phyloP scores from a whole-genome alignment of 1,140 invertebrate genomes.

The Scaptomyza hsui region DNA sequence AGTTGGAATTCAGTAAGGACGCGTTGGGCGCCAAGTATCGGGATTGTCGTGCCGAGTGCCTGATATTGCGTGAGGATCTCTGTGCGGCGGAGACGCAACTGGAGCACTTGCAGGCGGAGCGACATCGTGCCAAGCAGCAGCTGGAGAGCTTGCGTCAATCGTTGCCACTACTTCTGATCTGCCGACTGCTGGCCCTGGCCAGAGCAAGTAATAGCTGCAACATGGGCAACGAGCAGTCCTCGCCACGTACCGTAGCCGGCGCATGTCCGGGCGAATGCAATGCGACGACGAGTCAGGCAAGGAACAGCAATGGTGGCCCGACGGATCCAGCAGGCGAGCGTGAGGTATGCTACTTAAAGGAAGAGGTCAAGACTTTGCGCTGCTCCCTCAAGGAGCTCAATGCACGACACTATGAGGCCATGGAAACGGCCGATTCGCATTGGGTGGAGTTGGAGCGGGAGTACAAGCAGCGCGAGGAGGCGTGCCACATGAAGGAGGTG shows the following conservation, averaged over 20 bases:
- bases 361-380: conserved; percentile 83
- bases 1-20: conserved; percentile 85
- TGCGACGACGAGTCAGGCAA: not conserved
- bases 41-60: conserved; percentile 85
- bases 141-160: conserved; percentile 87
- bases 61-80: conserved; percentile 74
- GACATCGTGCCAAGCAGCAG: conserved; percentile 86
- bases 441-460: conserved; percentile 89
- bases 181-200: conserved; percentile 59
- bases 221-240: conserved; percentile 67
- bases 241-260: conserved; percentile 1
- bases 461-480: conserved; percentile 86
- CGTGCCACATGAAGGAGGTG: conserved; percentile 81
- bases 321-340: conserved; percentile 70
- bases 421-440: conserved; percentile 90
- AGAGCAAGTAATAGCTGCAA: conserved; percentile 2
- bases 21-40: conserved; percentile 84
- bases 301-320: conserved; percentile 62
- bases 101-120: conserved; percentile 85
- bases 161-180: conserved; percentile 88
- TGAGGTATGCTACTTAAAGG: conserved; percentile 66
- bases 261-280: not conserved
- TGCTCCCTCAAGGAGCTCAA: conserved; percentile 87
- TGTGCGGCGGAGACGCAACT: conserved; percentile 86
- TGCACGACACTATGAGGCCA: conserved; percentile 88